phyloP scores from a whole-genome alignment of 2,888 invertebrate genomes.

The Eumerus sabulonum region DNA sequence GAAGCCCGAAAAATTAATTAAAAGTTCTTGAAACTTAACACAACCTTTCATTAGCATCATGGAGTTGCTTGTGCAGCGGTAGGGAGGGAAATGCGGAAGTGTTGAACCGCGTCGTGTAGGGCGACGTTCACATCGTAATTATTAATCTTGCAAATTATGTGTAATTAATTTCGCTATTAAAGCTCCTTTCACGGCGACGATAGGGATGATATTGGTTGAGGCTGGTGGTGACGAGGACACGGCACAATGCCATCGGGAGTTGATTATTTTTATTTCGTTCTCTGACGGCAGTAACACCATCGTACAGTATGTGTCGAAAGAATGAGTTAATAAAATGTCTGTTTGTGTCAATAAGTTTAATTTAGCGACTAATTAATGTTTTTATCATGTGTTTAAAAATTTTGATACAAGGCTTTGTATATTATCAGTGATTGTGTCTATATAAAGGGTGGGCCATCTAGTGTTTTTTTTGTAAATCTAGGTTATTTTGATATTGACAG shows the following conservation, averaged over 20 bases:
- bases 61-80: neutral
- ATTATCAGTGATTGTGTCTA: too few species aligned
- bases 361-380: too few species aligned
- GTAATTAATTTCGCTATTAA: constrained; percentile 71
- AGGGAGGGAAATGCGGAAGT: neutral
- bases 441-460: too few species aligned
- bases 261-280: constrained; percentile 30
- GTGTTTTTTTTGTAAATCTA: too few species aligned
- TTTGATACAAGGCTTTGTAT: too few species aligned
- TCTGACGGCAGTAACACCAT: neutral
- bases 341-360: too few species aligned
- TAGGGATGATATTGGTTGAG: constrained; percentile 19
- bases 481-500: too few species aligned
- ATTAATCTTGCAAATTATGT: constrained; percentile 71
- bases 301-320: constrained; percentile 10
- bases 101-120: constrained; percentile 2
- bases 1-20: constrained; percentile 61
- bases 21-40: constrained; percentile 64
- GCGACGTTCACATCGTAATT: constrained; percentile 52
- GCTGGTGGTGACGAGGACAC: constrained; percentile 10
- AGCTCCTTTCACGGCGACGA: constrained; percentile 47
- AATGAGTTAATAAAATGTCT: too few species aligned
- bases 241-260: constrained; percentile 40
- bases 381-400: too few species aligned
- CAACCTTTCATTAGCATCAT: constrained; percentile 58